Evolutionary conservation across 1,140 invertebrate genomes (phyloP).

Genomic region (Tachypleus tridentatus): DNA sequence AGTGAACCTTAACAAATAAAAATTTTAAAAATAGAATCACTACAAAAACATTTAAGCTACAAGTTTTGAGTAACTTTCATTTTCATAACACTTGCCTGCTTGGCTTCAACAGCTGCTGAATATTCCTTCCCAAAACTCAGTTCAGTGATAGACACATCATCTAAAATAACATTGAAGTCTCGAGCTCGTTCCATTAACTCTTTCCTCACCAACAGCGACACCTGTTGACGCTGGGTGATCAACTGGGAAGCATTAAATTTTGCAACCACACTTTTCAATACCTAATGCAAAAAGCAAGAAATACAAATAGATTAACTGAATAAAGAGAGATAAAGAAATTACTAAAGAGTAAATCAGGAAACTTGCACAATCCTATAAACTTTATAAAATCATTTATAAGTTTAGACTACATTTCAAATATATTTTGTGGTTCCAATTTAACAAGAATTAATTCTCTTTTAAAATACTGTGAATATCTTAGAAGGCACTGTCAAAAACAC

Average conservation of each 20-base stretch:
- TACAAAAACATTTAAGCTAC: too few species aligned
- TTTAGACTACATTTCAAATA: too few species aligned
- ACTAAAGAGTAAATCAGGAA: slow-evolving; percentile 5
- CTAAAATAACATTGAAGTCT: slow-evolving; percentile 97
- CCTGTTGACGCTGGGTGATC: slow-evolving; percentile 95
- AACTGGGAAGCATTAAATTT: slow-evolving; percentile 99
- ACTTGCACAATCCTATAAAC: background rate
- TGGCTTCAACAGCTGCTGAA: slow-evolving; percentile 97
- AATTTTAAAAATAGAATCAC: too few species aligned
- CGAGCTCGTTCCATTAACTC: slow-evolving; percentile 91
- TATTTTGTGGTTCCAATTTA: too few species aligned
- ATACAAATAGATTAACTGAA: slow-evolving; percentile 3
- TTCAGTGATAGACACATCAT: slow-evolving; percentile 99
- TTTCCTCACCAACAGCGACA: slow-evolving; percentile 81
- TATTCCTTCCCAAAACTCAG: slow-evolving; percentile 98
- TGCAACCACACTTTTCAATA: slow-evolving; percentile 94
- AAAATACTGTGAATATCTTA: slow-evolving; percentile 7
- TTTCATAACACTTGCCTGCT: slow-evolving; percentile 53
- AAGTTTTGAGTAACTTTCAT: too few species aligned
- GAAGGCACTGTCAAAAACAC: slow-evolving; percentile 3
- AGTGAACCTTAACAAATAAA: too few species aligned
- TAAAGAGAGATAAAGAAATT: background rate
- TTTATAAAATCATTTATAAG: too few species aligned
- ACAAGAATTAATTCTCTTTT: too few species aligned
- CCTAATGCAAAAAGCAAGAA: slow-evolving; percentile 30